phyloP scores from a whole-genome alignment of 1,140 invertebrate genomes.

The Myzus persicae region DNA sequence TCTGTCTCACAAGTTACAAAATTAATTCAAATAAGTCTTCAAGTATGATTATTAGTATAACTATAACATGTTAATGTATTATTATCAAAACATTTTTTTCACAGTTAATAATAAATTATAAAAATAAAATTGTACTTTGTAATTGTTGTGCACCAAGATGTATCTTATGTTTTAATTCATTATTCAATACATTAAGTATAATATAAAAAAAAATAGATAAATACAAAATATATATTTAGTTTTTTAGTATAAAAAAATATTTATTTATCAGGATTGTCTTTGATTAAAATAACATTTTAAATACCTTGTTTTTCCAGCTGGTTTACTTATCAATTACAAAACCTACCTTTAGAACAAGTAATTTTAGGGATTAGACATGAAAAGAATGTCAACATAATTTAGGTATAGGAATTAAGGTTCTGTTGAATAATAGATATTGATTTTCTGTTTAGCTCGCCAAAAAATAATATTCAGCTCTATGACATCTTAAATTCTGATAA shows the following conservation, averaged over 20 bases:
- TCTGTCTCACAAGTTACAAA: background rate
- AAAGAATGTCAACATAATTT: background rate
- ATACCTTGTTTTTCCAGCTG: background rate
- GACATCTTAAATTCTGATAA: background rate
- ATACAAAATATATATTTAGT: background rate
- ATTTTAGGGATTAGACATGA: background rate
- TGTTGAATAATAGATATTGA: background rate
- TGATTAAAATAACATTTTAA: background rate
- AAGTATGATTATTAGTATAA: slow-evolving; percentile 4
- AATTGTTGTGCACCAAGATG: background rate
- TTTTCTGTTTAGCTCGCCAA: background rate
- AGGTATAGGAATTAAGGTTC: background rate
- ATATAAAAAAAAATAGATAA: background rate
- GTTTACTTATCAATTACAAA: background rate
- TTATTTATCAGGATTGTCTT: background rate
- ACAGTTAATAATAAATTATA: slow-evolving; percentile 5
- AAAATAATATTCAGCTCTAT: background rate
- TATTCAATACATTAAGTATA: background rate
- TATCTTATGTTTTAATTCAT: background rate
- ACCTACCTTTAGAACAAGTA: background rate
- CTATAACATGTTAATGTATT: background rate
- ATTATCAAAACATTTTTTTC: background rate
- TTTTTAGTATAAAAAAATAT: background rate
- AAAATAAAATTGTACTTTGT: slow-evolving; percentile 11
- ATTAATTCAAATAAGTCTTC: background rate